Conservation (phyloP, 1,140 invertebrate genomes). For the Anoplolepis gracilipes region DNA sequence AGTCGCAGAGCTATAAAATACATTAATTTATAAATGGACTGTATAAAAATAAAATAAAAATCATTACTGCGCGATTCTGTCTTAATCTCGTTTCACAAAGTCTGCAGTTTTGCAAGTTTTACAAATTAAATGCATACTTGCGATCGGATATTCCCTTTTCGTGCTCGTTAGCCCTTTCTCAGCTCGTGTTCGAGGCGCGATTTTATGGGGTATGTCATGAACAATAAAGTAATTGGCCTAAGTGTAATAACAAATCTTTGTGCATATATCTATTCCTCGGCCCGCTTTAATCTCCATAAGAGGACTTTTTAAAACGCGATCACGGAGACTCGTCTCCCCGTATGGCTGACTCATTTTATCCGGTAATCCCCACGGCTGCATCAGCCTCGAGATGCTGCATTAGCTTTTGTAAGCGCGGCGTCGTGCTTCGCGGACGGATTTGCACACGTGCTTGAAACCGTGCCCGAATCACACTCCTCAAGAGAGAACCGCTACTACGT, state of each 20-base stretch:
- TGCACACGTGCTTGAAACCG: slow-evolving; percentile 33
- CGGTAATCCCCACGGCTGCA: slow-evolving; percentile 46
- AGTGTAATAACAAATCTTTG: slow-evolving; percentile 47
- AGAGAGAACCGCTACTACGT: slow-evolving; percentile 8
- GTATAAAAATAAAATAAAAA: too few relatives aligned
- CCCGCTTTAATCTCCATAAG: slow-evolving; percentile 54
- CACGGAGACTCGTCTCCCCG: slow-evolving; percentile 34
- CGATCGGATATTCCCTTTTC: not conserved
- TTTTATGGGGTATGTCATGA: slow-evolving; percentile 36
- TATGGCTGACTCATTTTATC: slow-evolving; percentile 44
- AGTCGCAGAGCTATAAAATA: not conserved
- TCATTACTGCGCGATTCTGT: not conserved
- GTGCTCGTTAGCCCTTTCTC: not conserved
- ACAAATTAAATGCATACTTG: not conserved
- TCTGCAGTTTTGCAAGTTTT: not conserved
- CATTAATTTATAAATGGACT: not conserved
- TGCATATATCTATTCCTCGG: not conserved
- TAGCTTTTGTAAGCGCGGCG: slow-evolving; percentile 40
- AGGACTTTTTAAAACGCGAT: slow-evolving; percentile 55
- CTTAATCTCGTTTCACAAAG: not conserved
- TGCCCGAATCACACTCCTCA: slow-evolving; percentile 8
- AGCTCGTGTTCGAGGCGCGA: not conserved
- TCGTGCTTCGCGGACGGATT: slow-evolving; percentile 36
- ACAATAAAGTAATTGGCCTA: slow-evolving; percentile 41
- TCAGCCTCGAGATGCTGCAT: slow-evolving; percentile 45